Percentiles rank a stretch among this genome's conserved stretches.
Evolutionary conservation across 1,140 invertebrate species (phyloP).

Genomic region (Zaprionus camerounensis): DNA sequence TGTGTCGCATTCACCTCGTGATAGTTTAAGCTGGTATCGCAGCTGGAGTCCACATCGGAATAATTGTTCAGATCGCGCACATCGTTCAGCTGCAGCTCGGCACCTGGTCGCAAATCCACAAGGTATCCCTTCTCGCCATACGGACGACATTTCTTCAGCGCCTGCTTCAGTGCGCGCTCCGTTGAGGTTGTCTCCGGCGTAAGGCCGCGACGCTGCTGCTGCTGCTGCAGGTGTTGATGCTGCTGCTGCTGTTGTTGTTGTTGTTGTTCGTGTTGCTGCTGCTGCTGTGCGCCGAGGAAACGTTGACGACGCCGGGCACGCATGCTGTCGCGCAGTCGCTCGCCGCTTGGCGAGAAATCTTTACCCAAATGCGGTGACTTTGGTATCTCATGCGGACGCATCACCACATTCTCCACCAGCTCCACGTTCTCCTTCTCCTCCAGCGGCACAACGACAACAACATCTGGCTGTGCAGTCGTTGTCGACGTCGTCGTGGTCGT

Average conservation of each 20-base stretch:
- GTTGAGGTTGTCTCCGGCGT: slow-evolving; percentile 71
- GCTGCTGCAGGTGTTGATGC: slow-evolving; percentile 36
- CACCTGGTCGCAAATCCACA: slow-evolving; percentile 73
- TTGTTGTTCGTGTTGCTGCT: slow-evolving; percentile 9
- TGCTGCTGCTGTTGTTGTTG: slow-evolving; percentile 41
- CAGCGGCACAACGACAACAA: neutral
- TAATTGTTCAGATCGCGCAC: slow-evolving; percentile 81
- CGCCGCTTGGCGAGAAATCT: slow-evolving; percentile 82
- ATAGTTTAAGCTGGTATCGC: slow-evolving; percentile 82
- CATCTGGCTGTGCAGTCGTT: neutral
- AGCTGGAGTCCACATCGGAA: slow-evolving; percentile 83
- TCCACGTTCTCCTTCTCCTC: slow-evolving; percentile 49
- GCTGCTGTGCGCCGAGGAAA: slow-evolving; percentile 65
- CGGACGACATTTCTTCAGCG: slow-evolving; percentile 68
- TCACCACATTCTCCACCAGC: slow-evolving; percentile 54
- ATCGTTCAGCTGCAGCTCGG: slow-evolving; percentile 72
- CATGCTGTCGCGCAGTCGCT: slow-evolving; percentile 79
- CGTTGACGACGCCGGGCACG: slow-evolving; percentile 74
- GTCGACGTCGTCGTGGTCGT: neutral
- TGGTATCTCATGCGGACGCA: slow-evolving; percentile 73
- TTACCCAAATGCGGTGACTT: slow-evolving; percentile 83
- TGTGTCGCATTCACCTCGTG: slow-evolving; percentile 65
- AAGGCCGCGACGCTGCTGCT: slow-evolving; percentile 25
- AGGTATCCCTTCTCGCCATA: slow-evolving; percentile 81
- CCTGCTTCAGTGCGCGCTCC: slow-evolving; percentile 73